Conservation (phyloP, 2,113 vertebrate species). For the Engraulis encrasicolus region DNA sequence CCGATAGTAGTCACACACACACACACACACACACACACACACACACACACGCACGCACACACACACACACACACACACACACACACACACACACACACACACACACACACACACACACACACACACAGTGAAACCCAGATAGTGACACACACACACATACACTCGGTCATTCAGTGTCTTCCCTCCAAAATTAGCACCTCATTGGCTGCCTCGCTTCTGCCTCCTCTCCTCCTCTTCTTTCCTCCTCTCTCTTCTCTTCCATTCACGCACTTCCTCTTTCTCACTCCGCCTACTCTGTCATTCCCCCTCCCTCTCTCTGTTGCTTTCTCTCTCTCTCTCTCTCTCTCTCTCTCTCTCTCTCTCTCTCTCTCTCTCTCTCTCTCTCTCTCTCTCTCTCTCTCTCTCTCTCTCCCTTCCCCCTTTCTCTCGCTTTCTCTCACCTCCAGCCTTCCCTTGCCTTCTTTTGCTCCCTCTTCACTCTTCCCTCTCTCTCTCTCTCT, state of each 20-base stretch:
- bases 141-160: slow-evolving; percentile 10
- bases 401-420: slow-evolving; percentile 33
- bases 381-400: background rate
- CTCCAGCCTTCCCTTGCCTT: background rate
- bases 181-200: slow-evolving; percentile 14
- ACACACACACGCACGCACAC: background rate
- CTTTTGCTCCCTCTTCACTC: no score
- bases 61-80: slow-evolving; percentile 3
- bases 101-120: slow-evolving; percentile 11
- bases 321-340: slow-evolving; percentile 2
- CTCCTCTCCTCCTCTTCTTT: background rate
- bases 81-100: slow-evolving; percentile 13
- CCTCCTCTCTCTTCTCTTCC: background rate
- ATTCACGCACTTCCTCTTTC: background rate
- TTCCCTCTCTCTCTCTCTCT: slow-evolving; percentile 8
- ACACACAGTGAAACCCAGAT: no score
- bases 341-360: slow-evolving; percentile 17
- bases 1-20: background rate
- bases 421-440: slow-evolving; percentile 17
- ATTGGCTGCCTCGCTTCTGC: background rate
- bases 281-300: slow-evolving; percentile 22
- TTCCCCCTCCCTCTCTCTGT: background rate
- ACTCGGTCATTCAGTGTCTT: background rate
- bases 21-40: slow-evolving; percentile 9
- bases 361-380: background rate